phyloP scores from a whole-genome alignment of 2,113 vertebrate species.

The Albula goreensis region DNA sequence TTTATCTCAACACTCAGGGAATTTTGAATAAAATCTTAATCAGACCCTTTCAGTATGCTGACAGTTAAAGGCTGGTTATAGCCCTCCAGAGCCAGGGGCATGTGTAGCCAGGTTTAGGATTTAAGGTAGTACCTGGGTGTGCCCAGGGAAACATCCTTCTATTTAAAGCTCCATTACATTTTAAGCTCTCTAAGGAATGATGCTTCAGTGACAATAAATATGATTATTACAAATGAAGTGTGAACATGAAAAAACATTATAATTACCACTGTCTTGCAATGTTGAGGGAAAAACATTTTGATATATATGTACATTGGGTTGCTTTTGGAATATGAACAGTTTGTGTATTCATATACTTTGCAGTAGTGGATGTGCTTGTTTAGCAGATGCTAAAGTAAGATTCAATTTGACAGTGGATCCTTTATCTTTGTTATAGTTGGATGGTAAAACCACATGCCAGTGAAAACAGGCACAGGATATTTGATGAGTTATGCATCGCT shows the following conservation, averaged over 20 bases:
- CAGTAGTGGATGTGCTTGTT: background rate
- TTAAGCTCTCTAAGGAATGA: background rate
- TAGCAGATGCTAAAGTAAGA: background rate
- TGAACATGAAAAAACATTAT: too few species aligned
- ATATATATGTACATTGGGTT: too few species aligned
- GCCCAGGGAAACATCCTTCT: background rate
- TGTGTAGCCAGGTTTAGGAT: background rate
- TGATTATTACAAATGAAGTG: too few species aligned
- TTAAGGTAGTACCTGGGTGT: background rate
- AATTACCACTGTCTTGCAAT: too few species aligned
- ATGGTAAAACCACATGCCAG: background rate
- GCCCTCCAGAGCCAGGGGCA: background rate
- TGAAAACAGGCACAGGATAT: background rate
- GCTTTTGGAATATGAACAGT: background rate
- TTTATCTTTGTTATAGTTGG: background rate
- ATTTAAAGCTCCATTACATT: background rate
- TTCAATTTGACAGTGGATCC: background rate
- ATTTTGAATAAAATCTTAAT: background rate
- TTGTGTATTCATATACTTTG: background rate
- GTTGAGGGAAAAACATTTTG: too few species aligned
- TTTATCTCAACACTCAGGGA: background rate
- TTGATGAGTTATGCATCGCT: background rate
- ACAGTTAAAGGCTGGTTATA: background rate
- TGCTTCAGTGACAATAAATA: too few species aligned
- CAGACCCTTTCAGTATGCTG: background rate